Evolutionary conservation across 2,797 vertebrate genomes (phyloP).

Genomic region (Chloroceryle inda): DNA sequence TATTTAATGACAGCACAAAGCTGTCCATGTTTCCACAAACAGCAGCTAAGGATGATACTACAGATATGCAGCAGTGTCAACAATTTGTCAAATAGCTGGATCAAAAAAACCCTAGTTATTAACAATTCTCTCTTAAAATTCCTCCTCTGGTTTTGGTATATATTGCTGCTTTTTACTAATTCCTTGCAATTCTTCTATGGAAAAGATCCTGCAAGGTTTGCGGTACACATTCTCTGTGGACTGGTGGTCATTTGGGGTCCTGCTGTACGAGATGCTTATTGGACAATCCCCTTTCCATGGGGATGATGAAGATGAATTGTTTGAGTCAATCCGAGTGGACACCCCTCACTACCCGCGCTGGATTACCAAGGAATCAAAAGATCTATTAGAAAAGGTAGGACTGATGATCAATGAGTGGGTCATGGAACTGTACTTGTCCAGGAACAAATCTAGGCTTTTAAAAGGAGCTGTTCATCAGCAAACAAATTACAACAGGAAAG

Average conservation of each 20-base stretch:
- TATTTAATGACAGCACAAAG: neutral
- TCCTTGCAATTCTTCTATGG: rapidly evolving
- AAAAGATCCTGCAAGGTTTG: constrained; percentile 92
- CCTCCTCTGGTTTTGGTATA: neutral
- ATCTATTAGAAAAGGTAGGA: constrained; percentile 90
- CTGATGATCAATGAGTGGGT: rapidly evolving
- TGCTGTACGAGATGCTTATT: constrained; percentile 98
- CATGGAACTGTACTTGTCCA: rapidly evolving
- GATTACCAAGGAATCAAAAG: constrained; percentile 95
- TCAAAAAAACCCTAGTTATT: neutral
- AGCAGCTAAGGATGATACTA: neutral
- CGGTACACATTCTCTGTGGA: constrained; percentile 97
- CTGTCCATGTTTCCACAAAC: neutral
- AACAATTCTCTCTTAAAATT: neutral
- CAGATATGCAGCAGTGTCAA: neutral
- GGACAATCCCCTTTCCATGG: constrained; percentile 98
- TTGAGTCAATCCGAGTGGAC: constrained; percentile 94
- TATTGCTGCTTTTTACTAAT: neutral
- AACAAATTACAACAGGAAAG: neutral
- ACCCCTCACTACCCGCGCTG: constrained; percentile 93
- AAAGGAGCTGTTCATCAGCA: neutral
- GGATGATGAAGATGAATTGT: constrained; percentile 95
- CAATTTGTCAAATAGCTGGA: neutral
- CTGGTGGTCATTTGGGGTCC: constrained; percentile 99
- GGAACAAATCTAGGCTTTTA: neutral